phyloP scores from a whole-genome alignment of 1,140 invertebrate species.

The Cecropterus lyciades region DNA sequence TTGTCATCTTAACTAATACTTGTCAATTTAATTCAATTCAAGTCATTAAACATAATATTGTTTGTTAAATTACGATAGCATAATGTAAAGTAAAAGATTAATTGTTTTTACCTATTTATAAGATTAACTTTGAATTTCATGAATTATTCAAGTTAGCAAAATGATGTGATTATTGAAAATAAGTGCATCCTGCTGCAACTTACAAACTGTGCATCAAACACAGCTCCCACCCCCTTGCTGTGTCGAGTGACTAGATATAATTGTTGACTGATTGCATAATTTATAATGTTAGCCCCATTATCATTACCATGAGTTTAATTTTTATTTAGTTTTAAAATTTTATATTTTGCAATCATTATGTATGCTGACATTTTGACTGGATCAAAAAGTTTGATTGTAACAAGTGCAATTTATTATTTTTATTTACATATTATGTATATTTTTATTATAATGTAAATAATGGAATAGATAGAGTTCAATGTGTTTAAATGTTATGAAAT shows the following conservation, averaged over 20 bases:
- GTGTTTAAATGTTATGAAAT: slow-evolving; percentile 51
- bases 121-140: no score
- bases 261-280: slow-evolving; percentile 77
- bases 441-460: slow-evolving; percentile 42
- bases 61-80: no score
- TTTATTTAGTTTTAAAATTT: slow-evolving; percentile 83
- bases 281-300: slow-evolving; percentile 61
- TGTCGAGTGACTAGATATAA: slow-evolving; percentile 39
- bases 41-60: no score
- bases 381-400: slow-evolving; percentile 68
- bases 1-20: no score
- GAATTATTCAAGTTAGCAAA: no score
- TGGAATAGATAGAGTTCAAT: slow-evolving; percentile 37
- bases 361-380: slow-evolving; percentile 55
- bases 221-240: not conserved
- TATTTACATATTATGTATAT: slow-evolving; percentile 37
- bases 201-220: slow-evolving; percentile 10
- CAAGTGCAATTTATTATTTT: slow-evolving; percentile 56
- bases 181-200: not conserved
- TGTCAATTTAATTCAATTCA: no score
- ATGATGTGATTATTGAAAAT: slow-evolving; percentile 11
- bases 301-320: slow-evolving; percentile 51
- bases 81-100: no score
- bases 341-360: slow-evolving; percentile 45
- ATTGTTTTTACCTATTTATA: no score